phyloP scores from a whole-genome alignment of 2,797 vertebrate genomes.

The Cynopterus sphinx region DNA sequence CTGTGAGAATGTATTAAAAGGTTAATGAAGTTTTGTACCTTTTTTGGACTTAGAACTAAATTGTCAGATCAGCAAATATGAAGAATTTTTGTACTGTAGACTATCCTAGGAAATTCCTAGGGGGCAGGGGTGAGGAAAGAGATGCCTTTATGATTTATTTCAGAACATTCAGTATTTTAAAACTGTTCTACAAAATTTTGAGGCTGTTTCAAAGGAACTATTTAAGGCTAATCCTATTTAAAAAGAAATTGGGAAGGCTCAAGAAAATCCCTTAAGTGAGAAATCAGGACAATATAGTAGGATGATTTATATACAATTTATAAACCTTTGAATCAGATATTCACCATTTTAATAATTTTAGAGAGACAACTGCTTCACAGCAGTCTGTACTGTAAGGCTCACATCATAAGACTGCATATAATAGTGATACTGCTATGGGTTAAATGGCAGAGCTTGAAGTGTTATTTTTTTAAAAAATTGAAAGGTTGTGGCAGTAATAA shows the following conservation, averaged over 20 bases:
- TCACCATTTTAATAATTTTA: conserved; percentile 73
- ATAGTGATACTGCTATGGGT: conserved; percentile 83
- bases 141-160: conserved; percentile 76
- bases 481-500: conserved; percentile 90
- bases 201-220: conserved; percentile 58
- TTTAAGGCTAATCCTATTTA: background rate
- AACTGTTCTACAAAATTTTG: conserved; percentile 65
- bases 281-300: conserved; percentile 6
- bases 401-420: conserved; percentile 68
- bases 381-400: conserved; percentile 50
- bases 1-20: conserved; percentile 85
- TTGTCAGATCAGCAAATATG: conserved; percentile 82
- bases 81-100: conserved; percentile 72
- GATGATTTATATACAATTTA: conserved; percentile 72
- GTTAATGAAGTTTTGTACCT: conserved; percentile 87
- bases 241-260: conserved; percentile 45
- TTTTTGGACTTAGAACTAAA: conserved; percentile 82
- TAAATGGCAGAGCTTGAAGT: conserved; percentile 87
- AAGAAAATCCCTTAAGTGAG: conserved; percentile 55
- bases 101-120: conserved; percentile 67
- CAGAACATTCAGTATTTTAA: conserved; percentile 72
- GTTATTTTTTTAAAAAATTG: conserved; percentile 87
- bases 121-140: background rate
- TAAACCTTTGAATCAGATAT: conserved; percentile 68
- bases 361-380: conserved; percentile 63